phyloP scores from a whole-genome alignment of 1,140 invertebrate genomes.

The Hestina assimilis region DNA sequence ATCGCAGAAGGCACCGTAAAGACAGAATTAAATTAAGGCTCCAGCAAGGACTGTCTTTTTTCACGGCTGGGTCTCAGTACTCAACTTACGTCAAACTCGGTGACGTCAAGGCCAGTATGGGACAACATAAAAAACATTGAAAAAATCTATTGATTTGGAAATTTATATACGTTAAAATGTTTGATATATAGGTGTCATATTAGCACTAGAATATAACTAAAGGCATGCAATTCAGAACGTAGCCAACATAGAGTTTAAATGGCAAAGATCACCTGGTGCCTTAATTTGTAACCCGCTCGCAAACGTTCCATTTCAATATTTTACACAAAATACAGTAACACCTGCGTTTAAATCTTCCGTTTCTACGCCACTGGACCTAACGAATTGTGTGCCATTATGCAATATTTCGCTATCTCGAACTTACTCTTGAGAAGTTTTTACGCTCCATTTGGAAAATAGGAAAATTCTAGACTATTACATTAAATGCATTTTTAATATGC shows the following conservation, averaged over 20 bases:
- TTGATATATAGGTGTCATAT: neutral
- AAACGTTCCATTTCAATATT: constrained; percentile 57
- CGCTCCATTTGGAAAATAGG: constrained; percentile 22
- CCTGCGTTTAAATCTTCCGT: constrained; percentile 53
- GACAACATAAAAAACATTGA: too few species aligned
- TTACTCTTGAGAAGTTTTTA: constrained; percentile 26
- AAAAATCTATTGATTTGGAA: too few species aligned
- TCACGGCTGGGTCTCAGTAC: too few species aligned
- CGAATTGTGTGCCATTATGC: constrained; percentile 36
- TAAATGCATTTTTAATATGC: neutral
- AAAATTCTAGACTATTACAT: constrained; percentile 8
- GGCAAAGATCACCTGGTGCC: constrained; percentile 46
- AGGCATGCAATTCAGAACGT: constrained; percentile 16
- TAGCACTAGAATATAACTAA: constrained; percentile 4
- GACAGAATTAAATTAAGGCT: too few species aligned
- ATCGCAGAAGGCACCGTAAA: too few species aligned
- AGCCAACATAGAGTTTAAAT: constrained; percentile 34
- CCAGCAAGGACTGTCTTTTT: too few species aligned
- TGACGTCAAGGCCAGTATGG: too few species aligned
- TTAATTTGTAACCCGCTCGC: constrained; percentile 53
- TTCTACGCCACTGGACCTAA: constrained; percentile 34
- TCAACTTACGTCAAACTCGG: too few species aligned
- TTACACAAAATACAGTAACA: constrained; percentile 60
- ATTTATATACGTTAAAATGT: too few species aligned
- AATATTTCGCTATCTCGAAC: constrained; percentile 30